Conservation (phyloP, 1,140 invertebrate genomes). For the Thrips palmi region DNA sequence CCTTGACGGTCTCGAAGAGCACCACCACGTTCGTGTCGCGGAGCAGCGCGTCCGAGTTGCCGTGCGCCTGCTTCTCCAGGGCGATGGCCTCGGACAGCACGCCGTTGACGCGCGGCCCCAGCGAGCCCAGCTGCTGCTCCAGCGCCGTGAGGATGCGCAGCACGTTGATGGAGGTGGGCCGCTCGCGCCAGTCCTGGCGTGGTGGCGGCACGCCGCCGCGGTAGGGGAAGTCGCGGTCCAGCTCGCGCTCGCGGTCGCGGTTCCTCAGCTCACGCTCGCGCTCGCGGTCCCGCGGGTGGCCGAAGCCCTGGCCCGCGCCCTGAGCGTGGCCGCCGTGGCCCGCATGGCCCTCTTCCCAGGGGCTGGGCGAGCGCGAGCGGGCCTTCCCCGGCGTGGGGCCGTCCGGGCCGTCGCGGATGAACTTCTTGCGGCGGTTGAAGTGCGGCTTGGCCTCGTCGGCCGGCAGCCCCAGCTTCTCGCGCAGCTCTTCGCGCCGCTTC, state of each 20-base stretch:
- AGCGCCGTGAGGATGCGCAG: constrained; percentile 54
- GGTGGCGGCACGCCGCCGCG: no score
- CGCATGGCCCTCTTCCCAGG: constrained; percentile 18
- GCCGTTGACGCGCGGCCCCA: constrained; percentile 56
- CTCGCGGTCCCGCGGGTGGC: no score
- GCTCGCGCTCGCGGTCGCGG: no score
- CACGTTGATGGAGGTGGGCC: constrained; percentile 37
- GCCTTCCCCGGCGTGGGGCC: constrained; percentile 23
- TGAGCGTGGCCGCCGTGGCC: no score
- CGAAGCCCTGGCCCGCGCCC: no score
- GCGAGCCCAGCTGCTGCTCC: constrained; percentile 57
- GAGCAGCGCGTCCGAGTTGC: constrained; percentile 52
- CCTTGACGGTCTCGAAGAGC: constrained; percentile 63
- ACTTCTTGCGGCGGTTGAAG: constrained; percentile 14
- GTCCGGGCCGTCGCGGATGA: constrained; percentile 17
- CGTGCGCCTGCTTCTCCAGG: constrained; percentile 46
- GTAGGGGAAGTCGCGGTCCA: no score
- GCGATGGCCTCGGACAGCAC: constrained; percentile 50
- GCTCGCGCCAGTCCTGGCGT: no score
- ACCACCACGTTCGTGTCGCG: constrained; percentile 48
- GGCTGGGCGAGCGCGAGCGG: constrained; percentile 16
- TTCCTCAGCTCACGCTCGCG: no score
- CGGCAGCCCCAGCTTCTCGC: constrained; percentile 28
- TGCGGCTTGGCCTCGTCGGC: constrained; percentile 24
- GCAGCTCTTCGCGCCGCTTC: constrained; percentile 32